Base-by-base conservation (phyloP, 2,888 invertebrate species). In the Gastracanthus pulcherrimus region DNA sequence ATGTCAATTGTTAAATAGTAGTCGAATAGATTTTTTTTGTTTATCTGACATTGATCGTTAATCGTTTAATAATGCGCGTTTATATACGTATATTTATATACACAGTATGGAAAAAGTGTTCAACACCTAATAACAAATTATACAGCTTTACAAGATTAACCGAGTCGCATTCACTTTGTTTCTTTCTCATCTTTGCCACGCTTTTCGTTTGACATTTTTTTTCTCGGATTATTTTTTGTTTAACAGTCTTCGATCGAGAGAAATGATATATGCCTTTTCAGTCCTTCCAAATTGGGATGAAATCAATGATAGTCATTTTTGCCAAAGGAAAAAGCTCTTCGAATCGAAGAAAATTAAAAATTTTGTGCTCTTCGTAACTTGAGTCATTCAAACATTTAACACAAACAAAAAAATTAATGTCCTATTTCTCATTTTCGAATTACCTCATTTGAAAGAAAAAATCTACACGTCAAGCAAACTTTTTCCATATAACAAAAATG, bases 111-210 rank as follows among this genome's bases (percentile, higher is more conserved):
- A 86, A 87, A 86, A 87, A 86, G 84, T 83, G 81, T 84, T 87
- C 86, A 83, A 89, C 86, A 87, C 85, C 84, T 84, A 88, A 86
- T 89, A 89, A 89, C 88, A 88, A 89, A 88, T 88, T 87, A 86
- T 88, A 88, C 88, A 87, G 84, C 84, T 83, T 85, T 87, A 88
- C 86, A 86, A 87, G 85, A 83, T 84, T 86, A 80, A 87, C 85
- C 86, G 84, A 85, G 77, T 70, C 86, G 81, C 85, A 74, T 85
- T 80, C 74, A 82, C 80, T 81, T 82, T 81, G 23, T 41, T 76
- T 62, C 11, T 58, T 76, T 64, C 26, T 71, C n/a, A 19, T 60
- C 36, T 51, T 55, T 72, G 16, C n/a, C 55, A 51, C 48, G 58
- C 38, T 77, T 77, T 71, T 58, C 19, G 62, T 76, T 66, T 29